A percentile compares a stretch with the other conserved stretches of the same genome.
phyloP scores from a whole-genome alignment of 2,797 vertebrate species.

The Microcaecilia unicolor region DNA sequence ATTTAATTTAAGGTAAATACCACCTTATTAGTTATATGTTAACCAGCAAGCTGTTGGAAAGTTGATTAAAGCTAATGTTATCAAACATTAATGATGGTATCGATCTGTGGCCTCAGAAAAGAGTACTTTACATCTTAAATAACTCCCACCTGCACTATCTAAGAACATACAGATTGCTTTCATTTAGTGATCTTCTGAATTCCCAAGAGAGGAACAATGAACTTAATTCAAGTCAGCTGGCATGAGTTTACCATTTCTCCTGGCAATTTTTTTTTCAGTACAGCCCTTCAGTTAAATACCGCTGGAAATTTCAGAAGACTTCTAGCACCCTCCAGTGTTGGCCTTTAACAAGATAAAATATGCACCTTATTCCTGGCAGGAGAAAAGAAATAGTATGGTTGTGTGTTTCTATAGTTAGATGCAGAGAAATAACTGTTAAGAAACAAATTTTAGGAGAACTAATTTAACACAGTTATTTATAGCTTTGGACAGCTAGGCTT shows the following conservation, averaged over 20 bases:
- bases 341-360: not conserved
- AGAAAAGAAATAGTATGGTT: too few species aligned
- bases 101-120: not conserved
- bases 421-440: too few species aligned
- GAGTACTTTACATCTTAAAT: not conserved
- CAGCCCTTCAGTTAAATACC: too few species aligned
- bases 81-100: not conserved
- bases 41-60: too few species aligned
- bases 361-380: too few species aligned
- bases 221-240: not conserved
- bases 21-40: too few species aligned
- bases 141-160: not conserved
- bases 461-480: too few species aligned
- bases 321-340: slow-evolving; percentile 25
- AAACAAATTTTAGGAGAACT: too few species aligned
- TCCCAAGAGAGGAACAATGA: not conserved
- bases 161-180: not conserved
- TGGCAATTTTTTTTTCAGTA: too few species aligned
- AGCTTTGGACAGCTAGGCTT: too few species aligned
- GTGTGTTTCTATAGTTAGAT: too few species aligned
- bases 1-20: not conserved
- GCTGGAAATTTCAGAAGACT: not conserved
- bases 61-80: not conserved
- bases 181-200: not conserved
- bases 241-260: not conserved